These are phyloP conservation scores for Pteromalus puparum DNA, from an alignment of 1,140 invertebrate species.

Conservation along the genomic window DNA sequence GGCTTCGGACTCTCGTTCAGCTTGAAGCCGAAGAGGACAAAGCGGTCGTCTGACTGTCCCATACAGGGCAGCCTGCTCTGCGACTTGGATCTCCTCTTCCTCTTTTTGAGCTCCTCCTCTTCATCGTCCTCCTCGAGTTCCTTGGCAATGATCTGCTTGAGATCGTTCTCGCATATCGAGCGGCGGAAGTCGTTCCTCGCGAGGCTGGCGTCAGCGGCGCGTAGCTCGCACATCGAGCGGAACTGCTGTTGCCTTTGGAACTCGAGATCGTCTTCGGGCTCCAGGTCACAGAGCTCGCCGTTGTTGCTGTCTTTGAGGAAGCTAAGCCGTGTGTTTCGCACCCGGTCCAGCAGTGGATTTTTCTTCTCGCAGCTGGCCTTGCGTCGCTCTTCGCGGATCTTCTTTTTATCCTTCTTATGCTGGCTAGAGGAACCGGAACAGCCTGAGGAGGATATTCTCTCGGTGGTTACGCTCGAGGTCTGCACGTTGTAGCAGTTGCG, in stretches of 20 bases:
- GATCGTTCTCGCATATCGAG: conserved; percentile 68
- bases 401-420: conserved; percentile 69
- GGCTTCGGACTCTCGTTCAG: conserved; percentile 54
- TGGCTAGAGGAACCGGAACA: neutral
- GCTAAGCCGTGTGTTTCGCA: conserved; percentile 82
- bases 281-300: conserved; percentile 66
- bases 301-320: conserved; percentile 79
- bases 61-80: conserved; percentile 64
- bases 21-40: conserved; percentile 64
- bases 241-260: conserved; percentile 54
- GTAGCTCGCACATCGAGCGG: conserved; percentile 65
- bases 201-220: conserved; percentile 55
- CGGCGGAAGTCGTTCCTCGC: conserved; percentile 65
- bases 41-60: conserved; percentile 62
- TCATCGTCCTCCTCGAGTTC: neutral
- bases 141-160: conserved; percentile 59
- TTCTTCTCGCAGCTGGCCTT: conserved; percentile 79
- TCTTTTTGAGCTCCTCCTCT: conserved; percentile 63
- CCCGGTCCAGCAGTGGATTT: conserved; percentile 82
- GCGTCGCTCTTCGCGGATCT: conserved; percentile 71
- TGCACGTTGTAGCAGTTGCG: conserved; percentile 81
- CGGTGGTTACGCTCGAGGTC: conserved; percentile 73
- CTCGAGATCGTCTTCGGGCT: conserved; percentile 70
- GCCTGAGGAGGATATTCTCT: conserved; percentile 55
- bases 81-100: conserved; percentile 69